Evolutionary conservation across 2,888 invertebrate species (phyloP), one percentile per base, ranked within the genome.

Genomic region (Tribolium freemani): DNA sequence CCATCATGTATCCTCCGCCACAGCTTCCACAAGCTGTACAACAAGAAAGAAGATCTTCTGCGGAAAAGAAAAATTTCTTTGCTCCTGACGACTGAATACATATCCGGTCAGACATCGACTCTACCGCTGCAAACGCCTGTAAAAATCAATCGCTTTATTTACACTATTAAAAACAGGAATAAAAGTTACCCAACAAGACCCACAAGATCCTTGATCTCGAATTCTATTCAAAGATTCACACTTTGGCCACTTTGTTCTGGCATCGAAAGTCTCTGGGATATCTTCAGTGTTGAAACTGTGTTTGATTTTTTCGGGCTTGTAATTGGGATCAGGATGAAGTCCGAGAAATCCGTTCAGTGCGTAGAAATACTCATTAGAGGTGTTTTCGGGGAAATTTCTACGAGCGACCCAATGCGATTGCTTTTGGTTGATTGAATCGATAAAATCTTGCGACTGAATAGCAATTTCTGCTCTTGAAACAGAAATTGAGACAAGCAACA

Each of bases 11-110:
- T 11, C 71, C 71, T 10, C 71, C 71, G 3, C 6, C 8, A 50
- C 71, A 71, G 20, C 31, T 44, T n/a, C 66, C 60, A 16, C 71
- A 71, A 30, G 6, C 11, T 9, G 6, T 10, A 16, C 71, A 71
- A 45, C 71, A 71, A n/a, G 38, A 30, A 9, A 66, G 21, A 9
- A 71, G 30, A 45, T 71, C 71, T 58, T 71, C 66, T n/a, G 67
- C 50, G 5, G 71, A 71, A 46, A 66, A 51, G 20, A 16, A 21
- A 53, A 58, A 21, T 57, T 66, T 45, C 6, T n/a, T 9, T n/a
- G 66, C 13, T 48, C 70, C 70, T n/a, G 48, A 44, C 4, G 71
- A 71, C 4, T 58, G 60, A 26, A 71, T 71, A 46, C 71, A 71
- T 13, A 60, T 31, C 45, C 71, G 50, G 13, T 71, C 71, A 30